Percentiles rank a stretch among this genome's conserved stretches.
Conservation (phyloP, 2,113 vertebrate species). For the Myanophis thanlyinensis region DNA sequence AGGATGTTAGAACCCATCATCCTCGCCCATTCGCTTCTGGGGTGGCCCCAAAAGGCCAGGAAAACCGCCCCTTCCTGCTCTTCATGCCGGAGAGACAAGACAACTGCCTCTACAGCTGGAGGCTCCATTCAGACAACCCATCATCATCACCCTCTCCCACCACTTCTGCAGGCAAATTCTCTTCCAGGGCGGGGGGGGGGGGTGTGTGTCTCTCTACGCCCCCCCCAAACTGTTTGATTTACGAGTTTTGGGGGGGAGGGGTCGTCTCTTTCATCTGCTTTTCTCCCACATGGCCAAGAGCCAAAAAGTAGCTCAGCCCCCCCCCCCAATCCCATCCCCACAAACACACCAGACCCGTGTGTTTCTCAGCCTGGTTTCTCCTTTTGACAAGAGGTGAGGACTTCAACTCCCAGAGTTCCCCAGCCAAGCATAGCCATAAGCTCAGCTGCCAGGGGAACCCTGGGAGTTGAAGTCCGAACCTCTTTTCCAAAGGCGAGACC, state of each 20-base stretch:
- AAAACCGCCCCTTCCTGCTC: neutral
- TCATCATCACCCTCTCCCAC: neutral
- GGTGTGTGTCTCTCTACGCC: neutral
- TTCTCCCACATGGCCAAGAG: neutral
- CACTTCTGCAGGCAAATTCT: neutral
- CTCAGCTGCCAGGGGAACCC: neutral
- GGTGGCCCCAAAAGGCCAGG: neutral
- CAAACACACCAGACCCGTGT: neutral
- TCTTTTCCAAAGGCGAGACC: neutral
- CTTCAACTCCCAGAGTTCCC: neutral
- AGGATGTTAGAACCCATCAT: neutral
- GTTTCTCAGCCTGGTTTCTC: neutral
- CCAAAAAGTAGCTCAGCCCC: neutral
- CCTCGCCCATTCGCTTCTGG: neutral
- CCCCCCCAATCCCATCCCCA: neutral
- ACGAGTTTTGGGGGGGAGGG: too few relatives aligned
- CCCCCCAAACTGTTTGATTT: neutral
- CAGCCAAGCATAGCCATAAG: neutral
- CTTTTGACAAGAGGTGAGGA: neutral
- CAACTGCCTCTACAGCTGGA: neutral
- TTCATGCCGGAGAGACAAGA: neutral
- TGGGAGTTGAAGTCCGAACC: neutral
- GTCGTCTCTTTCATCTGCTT: neutral
- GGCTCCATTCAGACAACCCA: neutral
- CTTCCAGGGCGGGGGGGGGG: too few relatives aligned